Evolutionary conservation across 1,140 invertebrate genomes (phyloP), one percentile per base, ranked within the genome.

Genomic region (Sycophaga agraensis): DNA sequence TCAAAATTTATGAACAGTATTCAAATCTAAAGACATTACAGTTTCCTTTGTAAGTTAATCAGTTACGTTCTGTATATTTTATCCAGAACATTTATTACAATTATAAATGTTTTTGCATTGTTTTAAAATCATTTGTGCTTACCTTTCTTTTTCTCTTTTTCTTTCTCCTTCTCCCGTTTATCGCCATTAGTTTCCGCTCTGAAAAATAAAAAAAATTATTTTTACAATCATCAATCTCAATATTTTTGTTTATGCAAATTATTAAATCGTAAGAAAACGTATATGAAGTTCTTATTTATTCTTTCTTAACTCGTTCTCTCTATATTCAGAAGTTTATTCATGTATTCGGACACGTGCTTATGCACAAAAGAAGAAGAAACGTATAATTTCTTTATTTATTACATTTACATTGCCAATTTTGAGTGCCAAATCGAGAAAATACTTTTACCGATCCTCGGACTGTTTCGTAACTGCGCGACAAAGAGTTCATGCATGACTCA

Each of bases 71-170:
- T n/a, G n/a, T n/a, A n/a, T n/a, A n/a, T 31, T 31, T 31, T 31
- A 31, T 31, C 28, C 28, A 31, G 28, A 31, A 31, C 4, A 31
- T 31, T 31, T 31, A 31, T 31, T 31, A 31, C 28, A n/a, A n/a
- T n/a, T n/a, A n/a, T n/a, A n/a, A n/a, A n/a, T n/a, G n/a, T n/a
- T n/a, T n/a, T n/a, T n/a, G n/a, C n/a, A n/a, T n/a, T n/a, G n/a
- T n/a, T n/a, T n/a, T n/a, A n/a, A n/a, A n/a, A n/a, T n/a, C n/a
- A 28, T 56, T 1, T 28, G 28, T 37, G 37, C 37, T 68, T 66
- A 76, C 77, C 78, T 77, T 79, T 79, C 59, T 76, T 79, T 63
- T 79, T 80, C 39, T 79, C 76, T 56, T 78, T 77, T 43, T 80
- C 78, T 56, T 81, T 82, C 43, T 80, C 78, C 54, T 82, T 82